A percentile compares a stretch with the other conserved stretches of the same genome.
Conservation (phyloP, 2,113 vertebrate genomes). For the Catharus minimus region DNA sequence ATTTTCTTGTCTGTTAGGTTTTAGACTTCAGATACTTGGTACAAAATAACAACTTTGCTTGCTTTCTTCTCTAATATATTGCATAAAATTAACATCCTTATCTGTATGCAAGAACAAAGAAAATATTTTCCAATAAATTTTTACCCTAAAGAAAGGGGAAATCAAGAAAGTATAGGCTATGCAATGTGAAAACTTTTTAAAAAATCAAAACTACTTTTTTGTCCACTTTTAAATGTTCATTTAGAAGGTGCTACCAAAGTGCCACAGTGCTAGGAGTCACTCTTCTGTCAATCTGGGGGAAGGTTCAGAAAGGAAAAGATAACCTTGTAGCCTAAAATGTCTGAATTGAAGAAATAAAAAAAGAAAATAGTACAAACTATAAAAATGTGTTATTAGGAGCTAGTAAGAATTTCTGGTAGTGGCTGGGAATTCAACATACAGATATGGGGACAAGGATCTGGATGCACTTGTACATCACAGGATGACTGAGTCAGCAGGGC, state of each 20-base stretch:
- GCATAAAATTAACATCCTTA: not conserved
- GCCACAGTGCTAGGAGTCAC: not conserved
- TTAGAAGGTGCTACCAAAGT: not conserved
- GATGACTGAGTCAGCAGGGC: not conserved
- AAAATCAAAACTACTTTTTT: not conserved
- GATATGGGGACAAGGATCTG: not conserved
- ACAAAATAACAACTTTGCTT: not conserved
- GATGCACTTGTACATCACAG: not conserved
- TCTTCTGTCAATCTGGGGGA: not conserved
- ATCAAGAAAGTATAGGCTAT: not conserved
- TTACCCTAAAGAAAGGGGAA: not conserved
- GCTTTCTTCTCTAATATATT: not conserved
- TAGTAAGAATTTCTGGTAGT: not conserved
- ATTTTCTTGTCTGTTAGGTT: not conserved
- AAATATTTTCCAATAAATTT: not conserved
- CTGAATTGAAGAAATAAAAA: not conserved
- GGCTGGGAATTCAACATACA: not conserved
- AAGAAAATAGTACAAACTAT: not conserved
- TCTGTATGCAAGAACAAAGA: fast-evolving
- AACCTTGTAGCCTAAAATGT: not conserved
- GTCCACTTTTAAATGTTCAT: fast-evolving
- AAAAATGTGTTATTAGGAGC: not conserved
- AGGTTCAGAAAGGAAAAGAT: not conserved
- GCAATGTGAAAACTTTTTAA: not conserved
- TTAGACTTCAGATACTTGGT: not conserved